Base-by-base conservation (phyloP, 2,888 invertebrate genomes). In the Tyria jacobaeae region DNA sequence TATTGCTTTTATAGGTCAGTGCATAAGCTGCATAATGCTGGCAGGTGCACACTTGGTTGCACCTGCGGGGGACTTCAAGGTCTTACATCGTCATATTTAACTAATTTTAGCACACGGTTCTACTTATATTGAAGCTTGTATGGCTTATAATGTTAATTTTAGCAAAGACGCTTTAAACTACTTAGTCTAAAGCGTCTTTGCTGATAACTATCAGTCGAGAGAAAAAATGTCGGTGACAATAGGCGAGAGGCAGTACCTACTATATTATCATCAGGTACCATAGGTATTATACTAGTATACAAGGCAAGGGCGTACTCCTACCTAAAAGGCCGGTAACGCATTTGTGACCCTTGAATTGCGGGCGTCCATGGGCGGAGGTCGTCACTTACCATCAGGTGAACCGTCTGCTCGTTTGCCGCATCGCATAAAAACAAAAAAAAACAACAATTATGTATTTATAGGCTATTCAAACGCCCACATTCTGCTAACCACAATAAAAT, bases 1-100 rank as follows among this genome's bases (percentile, higher is more conserved):
- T 91, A 92, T 87, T 87, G 81, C 89, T 89, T 92, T 93, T 91
- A 93, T 94, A 93, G 93, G 93, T 94, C 92, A 94, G 86, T 84
- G 86, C 85, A 89, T 90, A 89, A 87, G 92, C 86, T 85, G 87
- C 85, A 88, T 90, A 88, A 88, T 82, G 81, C 71, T 75, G 76
- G 91, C 93, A 94, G 93, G 92, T 94, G 92, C 83, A 89, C 72
- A 82, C 69, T 71, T 77, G 76, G 83, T 76, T 87, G 75, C 90
- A 91, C 91, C 92, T 92, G 93, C 90, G 68, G 68, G 90, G 89
- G 68, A 81, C 75, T 84, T 88, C 92, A 93, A 94, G 93, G 93
- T 80, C 89, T 82, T 61, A 80, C 76, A 73, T 70, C 74, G 80
- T 63, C 49, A 49, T 62, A 57, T 25, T 49, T 54, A 12, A 35